Evolutionary conservation across 2,888 invertebrate species (phyloP), one percentile per base, ranked within the genome.

Genomic region (Carpatolechia fugitivella): DNA sequence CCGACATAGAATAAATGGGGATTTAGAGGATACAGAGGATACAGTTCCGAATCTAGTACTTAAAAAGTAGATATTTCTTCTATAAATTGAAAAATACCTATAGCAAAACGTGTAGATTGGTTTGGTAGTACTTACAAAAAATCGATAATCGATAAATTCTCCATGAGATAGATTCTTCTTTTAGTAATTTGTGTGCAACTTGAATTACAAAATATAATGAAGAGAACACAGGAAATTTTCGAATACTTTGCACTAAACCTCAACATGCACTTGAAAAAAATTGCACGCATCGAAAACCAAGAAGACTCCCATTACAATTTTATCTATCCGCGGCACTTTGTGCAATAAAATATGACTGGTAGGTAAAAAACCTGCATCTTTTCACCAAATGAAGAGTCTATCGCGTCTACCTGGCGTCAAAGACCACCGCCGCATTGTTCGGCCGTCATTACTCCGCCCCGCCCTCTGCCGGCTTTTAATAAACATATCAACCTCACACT

Each of bases 401-500:
- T 18, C 20, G 33, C 49, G 13, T 50, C 50, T 50, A 50, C 49
- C 49, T 51, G 52, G 6, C 13, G 41, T 41, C 30, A 41, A 52
- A 41, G 52, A 30, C 10, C 50, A 41, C 48, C 30, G 50, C 33
- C 3, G 13, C 18, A 54, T 40, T 41, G 52, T 40, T 7, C 40
- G 41, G 57, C 71, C 63, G 63, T 69, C 59, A 72, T 63, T 69
- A 68, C 54, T 49, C 56, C 57, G 63, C 60, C 64, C 61, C 64
- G 62, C 56, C 66, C 62, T 61, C 68, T 65, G 60, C 61, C 61
- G 67, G 68, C 76, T 68, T 74, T 68, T 80, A 82, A 83, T 81
- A 80, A 78, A 78, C 80, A 76, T 81, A 83, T 82, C 82, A 76
- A 70, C 78, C 77, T 82, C 80, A 78, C 78, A 72, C 80, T 72